A percentile compares a stretch with the other conserved stretches of the same genome.
Evolutionary conservation across 2,888 invertebrate genomes (phyloP).

Genomic region (Eilema caniola): DNA sequence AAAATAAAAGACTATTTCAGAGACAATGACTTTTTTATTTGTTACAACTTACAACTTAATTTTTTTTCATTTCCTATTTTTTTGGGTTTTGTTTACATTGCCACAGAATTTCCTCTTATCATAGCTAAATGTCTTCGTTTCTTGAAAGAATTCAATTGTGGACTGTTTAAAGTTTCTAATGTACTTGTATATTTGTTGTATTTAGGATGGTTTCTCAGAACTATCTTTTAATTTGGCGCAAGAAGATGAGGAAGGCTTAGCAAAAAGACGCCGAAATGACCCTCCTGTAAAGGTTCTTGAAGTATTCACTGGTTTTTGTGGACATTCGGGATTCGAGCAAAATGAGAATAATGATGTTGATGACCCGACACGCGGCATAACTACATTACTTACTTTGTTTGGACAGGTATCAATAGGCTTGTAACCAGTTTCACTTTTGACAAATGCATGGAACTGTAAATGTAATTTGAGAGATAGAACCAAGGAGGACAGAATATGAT

Average conservation of each 20-base stretch:
- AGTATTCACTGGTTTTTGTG: background rate
- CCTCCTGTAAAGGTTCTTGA: background rate
- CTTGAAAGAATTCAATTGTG: background rate
- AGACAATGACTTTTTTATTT: background rate
- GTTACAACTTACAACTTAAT: background rate
- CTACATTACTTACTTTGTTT: background rate
- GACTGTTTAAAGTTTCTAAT: background rate
- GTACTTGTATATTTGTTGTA: background rate
- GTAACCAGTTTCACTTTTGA: background rate
- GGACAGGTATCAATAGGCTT: background rate
- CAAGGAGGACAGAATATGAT: too few species aligned
- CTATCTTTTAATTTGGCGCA: background rate
- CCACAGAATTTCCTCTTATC: background rate
- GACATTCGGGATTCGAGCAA: constrained; percentile 7
- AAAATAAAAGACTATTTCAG: background rate
- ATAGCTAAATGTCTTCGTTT: background rate
- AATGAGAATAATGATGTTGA: background rate
- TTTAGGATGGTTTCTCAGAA: background rate
- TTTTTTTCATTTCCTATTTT: background rate
- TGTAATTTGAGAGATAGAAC: background rate
- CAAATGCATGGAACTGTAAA: background rate
- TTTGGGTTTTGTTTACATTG: background rate
- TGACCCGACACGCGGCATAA: background rate
- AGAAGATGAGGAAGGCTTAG: background rate
- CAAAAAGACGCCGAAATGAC: background rate